A percentile compares a stretch with the other conserved stretches of the same genome.
Conservation (phyloP, 2,113 vertebrate species). For the Anolis carolinensis region DNA sequence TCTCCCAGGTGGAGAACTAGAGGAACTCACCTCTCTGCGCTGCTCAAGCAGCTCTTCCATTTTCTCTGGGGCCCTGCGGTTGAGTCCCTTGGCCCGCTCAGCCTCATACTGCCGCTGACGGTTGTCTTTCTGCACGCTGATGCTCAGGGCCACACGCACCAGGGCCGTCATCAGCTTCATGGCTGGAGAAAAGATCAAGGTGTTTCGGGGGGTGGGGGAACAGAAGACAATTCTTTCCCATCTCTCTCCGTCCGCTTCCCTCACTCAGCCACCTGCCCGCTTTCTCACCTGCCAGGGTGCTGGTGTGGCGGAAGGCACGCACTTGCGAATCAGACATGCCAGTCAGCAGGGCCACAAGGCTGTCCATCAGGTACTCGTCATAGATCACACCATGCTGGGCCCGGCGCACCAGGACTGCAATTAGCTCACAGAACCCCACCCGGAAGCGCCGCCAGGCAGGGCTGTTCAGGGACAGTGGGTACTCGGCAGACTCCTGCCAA, state of each 20-base stretch:
- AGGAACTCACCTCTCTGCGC: slow-evolving; percentile 59
- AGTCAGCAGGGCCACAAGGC: slow-evolving; percentile 83
- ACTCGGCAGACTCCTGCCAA: slow-evolving; percentile 79
- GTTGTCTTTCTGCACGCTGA: slow-evolving; percentile 67
- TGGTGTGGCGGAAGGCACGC: slow-evolving; percentile 90
- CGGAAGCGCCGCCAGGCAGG: slow-evolving; percentile 79
- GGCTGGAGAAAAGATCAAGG: slow-evolving; percentile 42
- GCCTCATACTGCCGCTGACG: slow-evolving; percentile 69
- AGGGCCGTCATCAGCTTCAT: slow-evolving; percentile 75
- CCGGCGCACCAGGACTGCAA: slow-evolving; percentile 75
- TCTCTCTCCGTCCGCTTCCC: background rate
- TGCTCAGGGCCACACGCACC: slow-evolving; percentile 63
- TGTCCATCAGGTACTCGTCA: slow-evolving; percentile 84
- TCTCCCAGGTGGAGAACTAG: no score
- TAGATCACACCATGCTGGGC: slow-evolving; percentile 83
- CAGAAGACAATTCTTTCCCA: no score
- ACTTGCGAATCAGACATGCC: slow-evolving; percentile 91
- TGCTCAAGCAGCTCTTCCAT: slow-evolving; percentile 69
- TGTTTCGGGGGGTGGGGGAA: no score
- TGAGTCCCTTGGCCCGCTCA: slow-evolving; percentile 63
- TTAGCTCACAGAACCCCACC: slow-evolving; percentile 80
- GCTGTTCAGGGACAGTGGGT: slow-evolving; percentile 79
- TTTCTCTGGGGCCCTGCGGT: slow-evolving; percentile 57
- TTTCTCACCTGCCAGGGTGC: slow-evolving; percentile 85
- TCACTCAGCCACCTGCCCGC: background rate